Percentiles rank a stretch among this genome's conserved stretches.
Conservation (phyloP, 2,888 invertebrate genomes). For the Lobophora halterata region DNA sequence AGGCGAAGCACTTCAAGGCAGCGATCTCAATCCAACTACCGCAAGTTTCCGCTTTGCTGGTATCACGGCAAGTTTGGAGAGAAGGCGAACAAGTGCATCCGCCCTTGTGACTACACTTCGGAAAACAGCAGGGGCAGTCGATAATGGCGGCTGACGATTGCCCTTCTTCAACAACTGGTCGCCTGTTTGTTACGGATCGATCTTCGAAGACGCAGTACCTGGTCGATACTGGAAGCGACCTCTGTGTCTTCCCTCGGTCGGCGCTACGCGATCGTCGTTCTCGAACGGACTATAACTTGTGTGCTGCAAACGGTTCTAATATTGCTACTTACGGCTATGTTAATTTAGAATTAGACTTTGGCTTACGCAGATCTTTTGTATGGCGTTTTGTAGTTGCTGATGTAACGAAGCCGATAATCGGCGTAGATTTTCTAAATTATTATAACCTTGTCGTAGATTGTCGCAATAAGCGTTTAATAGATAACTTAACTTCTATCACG, state of each 20-base stretch:
- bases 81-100: constrained; percentile 7
- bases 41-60: constrained; percentile 21
- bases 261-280: not conserved
- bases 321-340: constrained; percentile 10
- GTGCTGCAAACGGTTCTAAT: constrained; percentile 10
- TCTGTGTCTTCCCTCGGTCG: constrained; percentile 23
- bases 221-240: constrained; percentile 7
- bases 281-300: not conserved
- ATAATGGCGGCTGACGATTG: constrained; percentile 31
- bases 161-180: constrained; percentile 28
- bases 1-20: too few relatives aligned
- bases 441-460: constrained; percentile 15
- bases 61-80: constrained; percentile 24
- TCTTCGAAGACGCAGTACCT: constrained; percentile 30
- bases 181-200: constrained; percentile 34
- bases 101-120: constrained; percentile 1
- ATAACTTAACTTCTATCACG: constrained; percentile 2
- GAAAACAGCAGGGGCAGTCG: constrained; percentile 31
- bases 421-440: constrained; percentile 13
- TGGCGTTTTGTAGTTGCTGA: constrained; percentile 14
- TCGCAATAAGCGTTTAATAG: constrained; percentile 2
- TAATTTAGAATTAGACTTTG: constrained; percentile 5
- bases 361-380: constrained; percentile 8
- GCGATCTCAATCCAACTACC: not conserved
- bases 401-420: constrained; percentile 10